Evolutionary conservation across 2,888 invertebrate species (phyloP).

Genomic region (Phasia obesa): DNA sequence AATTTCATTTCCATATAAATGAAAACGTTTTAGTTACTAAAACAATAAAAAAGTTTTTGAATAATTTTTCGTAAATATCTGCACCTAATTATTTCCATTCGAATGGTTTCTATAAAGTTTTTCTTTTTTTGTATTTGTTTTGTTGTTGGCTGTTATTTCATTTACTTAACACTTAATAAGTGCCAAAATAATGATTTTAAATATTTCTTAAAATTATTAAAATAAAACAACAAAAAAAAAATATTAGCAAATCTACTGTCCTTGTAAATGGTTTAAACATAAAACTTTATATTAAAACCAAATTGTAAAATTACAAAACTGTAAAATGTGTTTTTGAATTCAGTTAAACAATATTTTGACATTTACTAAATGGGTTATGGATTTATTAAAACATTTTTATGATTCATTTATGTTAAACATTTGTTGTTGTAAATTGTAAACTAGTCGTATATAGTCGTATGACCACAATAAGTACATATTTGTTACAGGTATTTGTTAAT

Average conservation of each 20-base stretch:
- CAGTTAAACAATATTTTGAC: slow-evolving; percentile 37
- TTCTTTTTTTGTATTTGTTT: slow-evolving; percentile 26
- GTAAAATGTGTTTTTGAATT: background rate
- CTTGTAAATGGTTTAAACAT: slow-evolving; percentile 16
- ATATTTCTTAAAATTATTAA: slow-evolving; percentile 39
- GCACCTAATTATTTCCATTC: slow-evolving; percentile 71
- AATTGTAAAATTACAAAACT: background rate
- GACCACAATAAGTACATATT: background rate
- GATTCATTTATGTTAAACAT: slow-evolving; percentile 11
- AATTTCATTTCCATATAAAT: slow-evolving; percentile 65
- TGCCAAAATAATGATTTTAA: slow-evolving; percentile 48
- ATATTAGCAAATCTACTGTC: slow-evolving; percentile 5
- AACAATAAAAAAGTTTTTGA: slow-evolving; percentile 59
- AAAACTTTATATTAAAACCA: slow-evolving; percentile 4
- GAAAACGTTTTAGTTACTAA: slow-evolving; percentile 36
- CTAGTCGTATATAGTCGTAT: background rate
- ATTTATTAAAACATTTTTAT: slow-evolving; percentile 40
- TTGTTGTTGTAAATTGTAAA: slow-evolving; percentile 13
- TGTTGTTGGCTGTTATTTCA: slow-evolving; percentile 6
- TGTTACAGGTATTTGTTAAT: background rate
- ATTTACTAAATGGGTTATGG: slow-evolving; percentile 45
- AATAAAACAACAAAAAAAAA: background rate
- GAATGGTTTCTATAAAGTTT: slow-evolving; percentile 64
- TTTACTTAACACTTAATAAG: slow-evolving; percentile 53
- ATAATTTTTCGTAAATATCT: slow-evolving; percentile 59